Evolutionary conservation across 2,113 vertebrate genomes (phyloP), one percentile per base, ranked within the genome.

Genomic region (Heteronetta atricapilla): DNA sequence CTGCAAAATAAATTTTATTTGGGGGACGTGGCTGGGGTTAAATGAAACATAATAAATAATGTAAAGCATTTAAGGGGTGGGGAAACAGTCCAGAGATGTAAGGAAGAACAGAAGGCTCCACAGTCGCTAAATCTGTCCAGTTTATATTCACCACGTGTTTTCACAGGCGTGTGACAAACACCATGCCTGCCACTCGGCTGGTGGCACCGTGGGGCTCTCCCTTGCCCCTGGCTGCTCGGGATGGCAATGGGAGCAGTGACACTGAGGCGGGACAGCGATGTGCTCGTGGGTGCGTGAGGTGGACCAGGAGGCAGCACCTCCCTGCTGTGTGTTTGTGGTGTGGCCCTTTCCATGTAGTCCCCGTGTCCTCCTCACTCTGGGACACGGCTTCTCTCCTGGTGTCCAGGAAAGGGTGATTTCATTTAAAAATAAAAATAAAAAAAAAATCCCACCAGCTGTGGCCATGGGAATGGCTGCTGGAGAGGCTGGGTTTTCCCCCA

Each of bases 1-100:
- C 97, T 98, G 96, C 96, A 97, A 97, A 97, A 97, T 98, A 98
- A 97, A 98, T 97, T 97, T 97, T 96, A 97, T 97, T 97, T 95
- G 96, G 95, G 96, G 97, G 97, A 97, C 95, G 96, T 95, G 95
- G 94, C 93, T 89, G 93, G 93, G 97, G 97, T 98, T 98, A 97
- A 98, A 97, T 97, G 97, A 98, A 96, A 96, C 63, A 73, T 95
- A 97, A 96, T 98, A 98, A 98, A 98, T 98, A 98, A 97, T 92
- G 74, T 59, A 82, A 95, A 97, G 93, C 68, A 62, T 95, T 95
- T 94, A 86, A 95, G 67, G 92, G 46, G n/a, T 88, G 95, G 96
- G 77, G 94, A 92, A 93, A 94, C 74, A 94, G 77, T 8, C 79
- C 86, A 69, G 70, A 86, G 82, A 91, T 76, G 69, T 72, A 77